Base-by-base conservation (phyloP, 1,140 invertebrate genomes). In the Gerris buenoi region DNA sequence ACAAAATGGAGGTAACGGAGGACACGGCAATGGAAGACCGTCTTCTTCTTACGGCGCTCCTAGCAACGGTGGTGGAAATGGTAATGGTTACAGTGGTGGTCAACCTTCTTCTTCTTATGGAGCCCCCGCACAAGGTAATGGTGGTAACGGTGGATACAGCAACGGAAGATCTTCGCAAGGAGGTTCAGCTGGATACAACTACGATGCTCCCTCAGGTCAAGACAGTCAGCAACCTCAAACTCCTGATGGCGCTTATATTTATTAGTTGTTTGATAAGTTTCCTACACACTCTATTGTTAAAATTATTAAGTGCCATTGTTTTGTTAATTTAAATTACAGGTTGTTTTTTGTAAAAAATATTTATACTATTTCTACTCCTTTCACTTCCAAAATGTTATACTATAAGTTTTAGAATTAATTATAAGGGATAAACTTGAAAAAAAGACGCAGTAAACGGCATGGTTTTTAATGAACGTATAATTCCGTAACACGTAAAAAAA, bases 11-110 rank as follows among this genome's bases (percentile, higher is more conserved):
- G 64, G 28, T 18, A 46, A 46, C 63, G 63, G 63, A 64, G 59
- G 5, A n/a, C 10, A n/a, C 27, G 63, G 63, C 27, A 27, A 27
- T 27, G 25, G 63, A 18, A 14, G 15, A 3, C 63, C 63, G 10
- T 64, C 63, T 10, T 64, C 63, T 10, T 64, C 63, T 25, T 64
- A 64, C 27, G 63, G 63, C 5, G 63, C 63, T 13, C 63, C 63
- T 25, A 10, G n/a, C 3, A 15, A 64, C 5, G 63, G 63, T 27
- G 27, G 27, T 14, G 63, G 15, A 13, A n/a, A n/a, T 10, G 26
- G 59, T 61, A 25, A 23, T 22, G 59, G 59, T 61, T 61, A 61
- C 59, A 61, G 22, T 15, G 63, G 63, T 27, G 63, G 63, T 13
- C 63, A 26, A 2, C 63, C 63, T 18, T 64, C 63, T 13, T 25